A percentile compares a stretch with the other conserved stretches of the same genome.
phyloP scores from a whole-genome alignment of 2,888 invertebrate species.

The Homarus gammarus region DNA sequence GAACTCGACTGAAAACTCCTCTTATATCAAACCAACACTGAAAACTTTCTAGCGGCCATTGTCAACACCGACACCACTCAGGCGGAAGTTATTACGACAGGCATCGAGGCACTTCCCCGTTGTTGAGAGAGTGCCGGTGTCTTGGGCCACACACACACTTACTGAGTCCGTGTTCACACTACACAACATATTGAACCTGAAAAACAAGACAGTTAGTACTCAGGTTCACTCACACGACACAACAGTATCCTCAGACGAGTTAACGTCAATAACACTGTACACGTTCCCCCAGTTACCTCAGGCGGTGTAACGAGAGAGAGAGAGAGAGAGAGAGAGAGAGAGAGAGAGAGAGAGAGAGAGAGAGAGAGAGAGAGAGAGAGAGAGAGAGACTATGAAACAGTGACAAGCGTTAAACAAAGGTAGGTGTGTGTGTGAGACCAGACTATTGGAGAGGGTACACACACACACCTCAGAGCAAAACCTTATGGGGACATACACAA shows the following conservation, averaged over 20 bases:
- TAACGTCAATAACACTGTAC: too few species aligned
- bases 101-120: neutral
- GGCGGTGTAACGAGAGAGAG: neutral
- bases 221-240: neutral
- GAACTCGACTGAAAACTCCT: neutral
- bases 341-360: neutral
- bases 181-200: neutral
- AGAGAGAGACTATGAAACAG: too few species aligned
- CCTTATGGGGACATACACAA: too few species aligned
- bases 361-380: neutral
- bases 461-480: too few species aligned
- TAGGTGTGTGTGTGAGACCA: too few species aligned
- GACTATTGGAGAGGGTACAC: too few species aligned
- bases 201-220: neutral
- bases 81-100: neutral
- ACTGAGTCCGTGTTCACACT: neutral
- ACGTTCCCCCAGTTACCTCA: neutral
- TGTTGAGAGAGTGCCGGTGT: neutral
- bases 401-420: too few species aligned
- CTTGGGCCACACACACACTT: neutral
- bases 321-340: neutral
- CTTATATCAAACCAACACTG: neutral
- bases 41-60: neutral
- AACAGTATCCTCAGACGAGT: too few species aligned
- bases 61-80: neutral